phyloP scores from a whole-genome alignment of 2,888 invertebrate species.

The Diarsia mendica region DNA sequence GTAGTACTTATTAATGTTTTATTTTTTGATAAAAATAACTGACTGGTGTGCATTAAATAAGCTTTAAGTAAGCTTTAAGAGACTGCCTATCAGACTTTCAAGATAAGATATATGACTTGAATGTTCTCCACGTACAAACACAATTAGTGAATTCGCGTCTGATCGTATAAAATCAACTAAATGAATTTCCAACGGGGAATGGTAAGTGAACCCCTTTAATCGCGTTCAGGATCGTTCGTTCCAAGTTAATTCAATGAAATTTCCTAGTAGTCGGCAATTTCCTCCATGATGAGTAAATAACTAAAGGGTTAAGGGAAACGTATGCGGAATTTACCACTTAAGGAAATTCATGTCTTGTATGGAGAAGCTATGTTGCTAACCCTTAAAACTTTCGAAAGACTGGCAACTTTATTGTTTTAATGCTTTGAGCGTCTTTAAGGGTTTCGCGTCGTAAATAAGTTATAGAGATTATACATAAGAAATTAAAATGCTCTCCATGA shows the following conservation, averaged over 20 bases:
- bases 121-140: constrained; percentile 26
- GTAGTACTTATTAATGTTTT: neutral
- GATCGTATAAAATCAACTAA: constrained; percentile 50
- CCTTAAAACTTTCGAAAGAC: constrained; percentile 5
- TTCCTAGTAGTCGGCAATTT: constrained; percentile 68
- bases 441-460: neutral
- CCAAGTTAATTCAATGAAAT: constrained; percentile 66
- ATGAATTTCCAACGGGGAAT: constrained; percentile 52
- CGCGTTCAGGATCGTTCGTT: constrained; percentile 57
- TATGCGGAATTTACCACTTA: constrained; percentile 30
- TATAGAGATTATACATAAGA: neutral
- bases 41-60: too few species aligned
- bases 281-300: constrained; percentile 56
- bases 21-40: neutral
- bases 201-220: constrained; percentile 50
- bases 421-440: neutral
- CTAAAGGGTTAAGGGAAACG: constrained; percentile 39
- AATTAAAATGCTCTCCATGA: neutral
- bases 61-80: too few species aligned
- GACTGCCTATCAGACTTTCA: neutral
- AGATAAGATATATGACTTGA: neutral
- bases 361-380: constrained; percentile 2
- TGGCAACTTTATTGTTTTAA: constrained; percentile 14
- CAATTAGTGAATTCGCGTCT: constrained; percentile 42
- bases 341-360: constrained; percentile 19